These are phyloP conservation scores for Sphinx pinastri DNA, from an alignment of 2,888 invertebrate genomes.

Conservation along the genomic window DNA sequence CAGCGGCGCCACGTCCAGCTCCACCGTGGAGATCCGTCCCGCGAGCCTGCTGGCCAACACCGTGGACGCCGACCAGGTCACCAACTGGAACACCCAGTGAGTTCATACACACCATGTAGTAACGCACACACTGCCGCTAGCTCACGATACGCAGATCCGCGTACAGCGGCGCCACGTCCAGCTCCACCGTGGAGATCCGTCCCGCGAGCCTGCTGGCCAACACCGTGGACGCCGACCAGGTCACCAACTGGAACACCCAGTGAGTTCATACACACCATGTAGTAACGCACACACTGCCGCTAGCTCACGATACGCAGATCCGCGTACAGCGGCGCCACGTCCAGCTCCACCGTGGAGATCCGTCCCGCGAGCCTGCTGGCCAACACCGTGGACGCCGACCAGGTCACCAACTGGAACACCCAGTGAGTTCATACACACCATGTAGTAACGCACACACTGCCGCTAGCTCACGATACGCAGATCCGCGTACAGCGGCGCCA, in stretches of 20 bases:
- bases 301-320: conserved; percentile 84
- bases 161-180: conserved; percentile 86
- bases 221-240: conserved; percentile 81
- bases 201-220: conserved; percentile 83
- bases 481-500: conserved; percentile 87
- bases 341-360: conserved; percentile 83
- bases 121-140: no score
- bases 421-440: no score
- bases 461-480: no score
- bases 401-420: no score
- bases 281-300: no score
- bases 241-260: no score
- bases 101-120: no score
- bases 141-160: conserved; percentile 84
- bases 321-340: conserved; percentile 85
- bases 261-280: no score
- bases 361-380: conserved; percentile 81
- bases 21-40: conserved; percentile 80
- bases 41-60: conserved; percentile 84
- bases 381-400: conserved; percentile 82
- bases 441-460: no score
- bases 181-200: conserved; percentile 81
- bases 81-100: no score
- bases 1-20: conserved; percentile 84
- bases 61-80: conserved; percentile 81